These are phyloP conservation scores for Coboldia fuscipes DNA, from an alignment of 1,140 invertebrate species.

Conservation along the genomic window DNA sequence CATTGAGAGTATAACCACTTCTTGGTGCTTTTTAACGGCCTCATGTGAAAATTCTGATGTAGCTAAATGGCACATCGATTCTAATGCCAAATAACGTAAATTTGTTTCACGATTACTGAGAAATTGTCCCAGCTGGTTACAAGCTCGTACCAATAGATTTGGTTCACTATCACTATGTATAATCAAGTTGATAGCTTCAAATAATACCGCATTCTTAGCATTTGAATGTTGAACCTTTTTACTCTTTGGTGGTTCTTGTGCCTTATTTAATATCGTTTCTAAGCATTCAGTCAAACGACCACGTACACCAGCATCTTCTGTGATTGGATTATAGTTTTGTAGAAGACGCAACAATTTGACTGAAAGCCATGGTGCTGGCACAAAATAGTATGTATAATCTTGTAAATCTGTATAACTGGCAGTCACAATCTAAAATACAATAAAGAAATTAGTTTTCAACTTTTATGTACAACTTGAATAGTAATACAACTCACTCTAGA, in stretches of 20 bases:
- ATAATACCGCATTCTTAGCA: conserved; percentile 98
- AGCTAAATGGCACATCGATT: conserved; percentile 98
- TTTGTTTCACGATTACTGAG: conserved; percentile 97
- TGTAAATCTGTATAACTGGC: conserved; percentile 96
- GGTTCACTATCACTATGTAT: conserved; percentile 99
- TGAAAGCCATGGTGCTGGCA: conserved; percentile 97
- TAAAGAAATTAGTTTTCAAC: neutral
- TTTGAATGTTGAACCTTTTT: conserved; percentile 99
- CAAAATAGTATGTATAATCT: conserved; percentile 99
- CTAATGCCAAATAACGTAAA: conserved; percentile 89
- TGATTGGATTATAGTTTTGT: conserved; percentile 95
- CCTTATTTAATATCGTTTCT: conserved; percentile 99
- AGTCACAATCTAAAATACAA: conserved; percentile 65
- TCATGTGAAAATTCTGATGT: conserved; percentile 99
- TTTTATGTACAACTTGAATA: neutral
- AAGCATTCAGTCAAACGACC: conserved; percentile 93
- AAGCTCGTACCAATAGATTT: conserved; percentile 89
- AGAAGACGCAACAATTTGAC: conserved; percentile 90
- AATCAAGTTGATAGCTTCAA: conserved; percentile 98
- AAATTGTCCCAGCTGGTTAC: conserved; percentile 97
- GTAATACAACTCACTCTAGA: conserved; percentile 54
- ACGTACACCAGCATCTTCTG: conserved; percentile 84
- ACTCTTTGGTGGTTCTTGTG: conserved; percentile 97
- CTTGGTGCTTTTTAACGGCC: conserved; percentile 99
- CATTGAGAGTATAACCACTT: conserved; percentile 96